A percentile compares a stretch with the other conserved stretches of the same genome.
Evolutionary conservation across 2,797 vertebrate species (phyloP).

Genomic region (Catostomus latipinnis): DNA sequence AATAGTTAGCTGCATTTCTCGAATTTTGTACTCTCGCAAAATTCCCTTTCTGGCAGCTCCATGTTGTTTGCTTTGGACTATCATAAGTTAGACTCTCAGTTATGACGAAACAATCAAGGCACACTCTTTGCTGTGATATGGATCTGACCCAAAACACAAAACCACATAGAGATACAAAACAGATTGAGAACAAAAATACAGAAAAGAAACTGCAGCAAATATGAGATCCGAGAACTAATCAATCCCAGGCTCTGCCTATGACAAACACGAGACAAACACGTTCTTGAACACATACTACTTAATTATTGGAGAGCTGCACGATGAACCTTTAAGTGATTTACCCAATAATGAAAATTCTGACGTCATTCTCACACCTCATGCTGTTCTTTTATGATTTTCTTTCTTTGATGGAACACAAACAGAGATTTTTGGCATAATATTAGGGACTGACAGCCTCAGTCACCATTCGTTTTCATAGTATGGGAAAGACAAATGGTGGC

Average conservation of each 20-base stretch:
- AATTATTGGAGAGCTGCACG: not conserved
- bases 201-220: not conserved
- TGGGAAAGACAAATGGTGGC: no score
- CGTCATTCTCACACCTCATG: no score
- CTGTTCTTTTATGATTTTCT: no score
- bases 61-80: not conserved
- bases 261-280: conserved; percentile 6
- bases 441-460: no score
- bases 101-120: conserved; percentile 2
- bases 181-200: conserved; percentile 23
- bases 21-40: not conserved
- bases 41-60: not conserved
- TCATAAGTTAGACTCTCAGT: not conserved
- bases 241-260: conserved; percentile 15
- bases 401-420: no score
- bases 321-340: not conserved
- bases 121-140: conserved; percentile 10
- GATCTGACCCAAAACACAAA: conserved; percentile 25
- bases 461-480: no score
- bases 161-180: conserved; percentile 33
- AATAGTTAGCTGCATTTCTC: not conserved
- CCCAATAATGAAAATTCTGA: no score
- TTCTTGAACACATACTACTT: not conserved
- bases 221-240: conserved; percentile 17
- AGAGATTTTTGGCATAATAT: no score